Evolutionary conservation across 2,113 vertebrate genomes (phyloP).

Genomic region (Cyanocitta stelleri): DNA sequence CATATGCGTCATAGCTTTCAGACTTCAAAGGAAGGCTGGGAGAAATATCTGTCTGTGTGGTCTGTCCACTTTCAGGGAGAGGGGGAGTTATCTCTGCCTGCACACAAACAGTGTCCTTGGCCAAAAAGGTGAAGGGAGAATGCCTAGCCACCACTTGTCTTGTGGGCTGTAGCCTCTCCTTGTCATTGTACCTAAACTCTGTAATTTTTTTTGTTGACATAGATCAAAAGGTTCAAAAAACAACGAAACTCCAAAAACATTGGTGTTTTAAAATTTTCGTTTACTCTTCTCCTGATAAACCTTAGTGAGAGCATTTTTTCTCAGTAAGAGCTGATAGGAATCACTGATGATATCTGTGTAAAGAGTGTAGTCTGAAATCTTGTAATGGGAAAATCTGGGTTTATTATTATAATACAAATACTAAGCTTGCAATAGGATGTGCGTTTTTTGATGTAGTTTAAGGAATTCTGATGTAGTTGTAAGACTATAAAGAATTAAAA

Average conservation of each 20-base stretch:
- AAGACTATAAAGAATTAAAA: background rate
- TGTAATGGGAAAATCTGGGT: background rate
- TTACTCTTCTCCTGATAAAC: background rate
- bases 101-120: background rate
- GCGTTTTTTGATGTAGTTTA: background rate
- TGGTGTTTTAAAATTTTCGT: background rate
- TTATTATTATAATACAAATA: background rate
- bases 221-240: background rate
- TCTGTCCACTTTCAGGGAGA: rapidly evolving
- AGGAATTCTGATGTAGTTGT: background rate
- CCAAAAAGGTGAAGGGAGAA: background rate
- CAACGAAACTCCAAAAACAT: background rate
- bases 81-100: background rate
- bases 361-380: background rate
- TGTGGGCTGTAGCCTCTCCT: background rate
- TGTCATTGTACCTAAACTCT: background rate
- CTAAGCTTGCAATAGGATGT: background rate
- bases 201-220: background rate
- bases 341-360: background rate
- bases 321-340: background rate
- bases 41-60: background rate
- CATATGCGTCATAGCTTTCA: background rate
- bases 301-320: background rate
- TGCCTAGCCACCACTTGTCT: background rate
- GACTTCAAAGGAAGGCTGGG: background rate